Evolutionary conservation across 2,797 vertebrate species (phyloP).

Genomic region (Scolopax rusticola): DNA sequence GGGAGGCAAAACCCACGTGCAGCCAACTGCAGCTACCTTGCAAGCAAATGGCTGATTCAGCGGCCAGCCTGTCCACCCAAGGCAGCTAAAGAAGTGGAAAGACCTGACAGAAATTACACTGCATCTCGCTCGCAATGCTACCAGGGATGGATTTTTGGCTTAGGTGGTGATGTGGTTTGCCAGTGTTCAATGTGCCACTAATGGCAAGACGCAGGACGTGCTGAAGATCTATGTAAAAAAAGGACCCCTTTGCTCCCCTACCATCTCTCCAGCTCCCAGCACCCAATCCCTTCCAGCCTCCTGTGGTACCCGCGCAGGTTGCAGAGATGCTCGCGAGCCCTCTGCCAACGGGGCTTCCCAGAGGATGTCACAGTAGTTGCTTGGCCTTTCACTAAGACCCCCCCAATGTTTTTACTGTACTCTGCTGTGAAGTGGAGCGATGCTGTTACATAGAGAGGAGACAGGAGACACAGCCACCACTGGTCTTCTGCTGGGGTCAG

Average conservation of each 20-base stretch:
- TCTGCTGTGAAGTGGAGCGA: neutral
- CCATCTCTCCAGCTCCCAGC: neutral
- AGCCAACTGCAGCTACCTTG: neutral
- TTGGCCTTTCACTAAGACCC: neutral
- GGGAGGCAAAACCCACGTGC: neutral
- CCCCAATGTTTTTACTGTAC: neutral
- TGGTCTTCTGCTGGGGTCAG: neutral
- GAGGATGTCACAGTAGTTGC: neutral
- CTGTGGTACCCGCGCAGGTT: neutral
- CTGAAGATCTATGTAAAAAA: neutral
- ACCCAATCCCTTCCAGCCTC: neutral
- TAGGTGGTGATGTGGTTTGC: neutral
- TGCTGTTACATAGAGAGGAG: neutral
- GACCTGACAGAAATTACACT: neutral
- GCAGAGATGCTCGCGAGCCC: neutral
- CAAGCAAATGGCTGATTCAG: neutral
- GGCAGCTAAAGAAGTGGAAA: neutral
- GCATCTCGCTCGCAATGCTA: neutral
- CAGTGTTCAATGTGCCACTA: neutral
- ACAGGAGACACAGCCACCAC: neutral
- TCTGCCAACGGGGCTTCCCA: neutral
- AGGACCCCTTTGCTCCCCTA: neutral
- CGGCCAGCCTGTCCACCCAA: neutral
- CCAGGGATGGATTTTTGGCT: neutral
- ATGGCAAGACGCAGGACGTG: neutral